Percentiles rank a stretch among this genome's conserved stretches.
phyloP scores from a whole-genome alignment of 2,888 invertebrate genomes.

The Cecidostiba fungosa region DNA sequence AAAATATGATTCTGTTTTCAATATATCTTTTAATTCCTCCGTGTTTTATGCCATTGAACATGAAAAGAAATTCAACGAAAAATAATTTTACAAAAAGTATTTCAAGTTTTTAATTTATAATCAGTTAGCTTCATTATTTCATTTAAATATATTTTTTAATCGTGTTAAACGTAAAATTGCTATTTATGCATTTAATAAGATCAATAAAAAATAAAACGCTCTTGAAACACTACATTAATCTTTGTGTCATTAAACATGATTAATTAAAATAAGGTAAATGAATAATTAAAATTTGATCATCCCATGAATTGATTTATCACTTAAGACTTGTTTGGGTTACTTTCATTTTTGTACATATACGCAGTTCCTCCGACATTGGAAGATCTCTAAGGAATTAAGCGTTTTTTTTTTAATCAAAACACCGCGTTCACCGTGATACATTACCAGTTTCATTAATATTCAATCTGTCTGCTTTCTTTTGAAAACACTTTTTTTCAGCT shows the following conservation, averaged over 20 bases:
- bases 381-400: constrained; percentile 23
- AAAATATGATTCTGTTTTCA: constrained; percentile 13
- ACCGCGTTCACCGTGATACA: constrained; percentile 15
- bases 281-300: background rate
- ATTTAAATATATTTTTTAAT: too few species aligned
- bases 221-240: too few species aligned
- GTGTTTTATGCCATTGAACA: background rate
- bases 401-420: constrained; percentile 46
- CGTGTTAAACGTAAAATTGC: background rate
- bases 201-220: too few species aligned
- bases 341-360: constrained; percentile 53
- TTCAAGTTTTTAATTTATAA: background rate
- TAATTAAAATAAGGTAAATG: background rate
- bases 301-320: constrained; percentile 26
- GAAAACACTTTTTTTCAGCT: constrained; percentile 14
- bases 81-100: background rate
- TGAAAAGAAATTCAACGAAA: background rate
- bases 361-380: background rate
- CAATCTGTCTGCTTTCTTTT: constrained; percentile 40
- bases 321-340: constrained; percentile 40
- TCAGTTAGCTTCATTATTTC: too few species aligned
- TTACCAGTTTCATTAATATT: constrained; percentile 50
- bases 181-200: too few species aligned
- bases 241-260: too few species aligned
- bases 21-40: background rate